phyloP scores from a whole-genome alignment of 23 tunicate species.

The Trididemnum nubilum region DNA sequence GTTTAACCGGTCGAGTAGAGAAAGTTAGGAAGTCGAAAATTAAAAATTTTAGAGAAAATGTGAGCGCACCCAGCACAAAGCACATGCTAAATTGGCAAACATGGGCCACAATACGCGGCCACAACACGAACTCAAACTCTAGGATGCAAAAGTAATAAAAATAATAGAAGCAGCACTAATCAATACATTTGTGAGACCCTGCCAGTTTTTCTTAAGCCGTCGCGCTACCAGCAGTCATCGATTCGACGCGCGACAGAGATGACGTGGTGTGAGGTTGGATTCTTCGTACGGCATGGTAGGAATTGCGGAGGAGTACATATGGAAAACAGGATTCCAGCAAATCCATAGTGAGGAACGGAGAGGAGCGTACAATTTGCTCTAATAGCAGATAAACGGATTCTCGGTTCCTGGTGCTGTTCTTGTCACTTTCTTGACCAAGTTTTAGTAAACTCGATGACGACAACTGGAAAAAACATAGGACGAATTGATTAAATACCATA shows the following conservation, averaged over 20 bases:
- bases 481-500: too few relatives aligned
- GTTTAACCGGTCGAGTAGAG: too few relatives aligned
- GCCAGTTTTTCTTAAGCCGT: too few relatives aligned
- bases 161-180: too few relatives aligned
- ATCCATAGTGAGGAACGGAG: slow-evolving; percentile 98
- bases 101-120: too few relatives aligned
- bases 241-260: slow-evolving; percentile 5
- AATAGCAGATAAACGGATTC: slow-evolving; percentile 96
- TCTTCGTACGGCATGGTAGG: slow-evolving; percentile 86
- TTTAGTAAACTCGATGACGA: slow-evolving; percentile 94
- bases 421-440: slow-evolving; percentile 97
- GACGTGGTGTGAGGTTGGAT: slow-evolving; percentile 53
- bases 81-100: too few relatives aligned
- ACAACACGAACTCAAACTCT: too few relatives aligned
- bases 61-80: too few relatives aligned
- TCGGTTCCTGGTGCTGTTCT: slow-evolving; percentile 76
- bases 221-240: slow-evolving; percentile 3
- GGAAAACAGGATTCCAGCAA: slow-evolving; percentile 99
- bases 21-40: too few relatives aligned
- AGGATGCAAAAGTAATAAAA: too few relatives aligned
- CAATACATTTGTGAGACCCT: too few relatives aligned
- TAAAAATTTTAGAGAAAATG: too few relatives aligned
- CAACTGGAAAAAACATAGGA: slow-evolving; percentile 66
- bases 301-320: slow-evolving; percentile 97
- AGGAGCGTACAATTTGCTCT: slow-evolving; percentile 78